phyloP scores from a whole-genome alignment of 2,113 vertebrate species.

The Hemichromis elongatus region DNA sequence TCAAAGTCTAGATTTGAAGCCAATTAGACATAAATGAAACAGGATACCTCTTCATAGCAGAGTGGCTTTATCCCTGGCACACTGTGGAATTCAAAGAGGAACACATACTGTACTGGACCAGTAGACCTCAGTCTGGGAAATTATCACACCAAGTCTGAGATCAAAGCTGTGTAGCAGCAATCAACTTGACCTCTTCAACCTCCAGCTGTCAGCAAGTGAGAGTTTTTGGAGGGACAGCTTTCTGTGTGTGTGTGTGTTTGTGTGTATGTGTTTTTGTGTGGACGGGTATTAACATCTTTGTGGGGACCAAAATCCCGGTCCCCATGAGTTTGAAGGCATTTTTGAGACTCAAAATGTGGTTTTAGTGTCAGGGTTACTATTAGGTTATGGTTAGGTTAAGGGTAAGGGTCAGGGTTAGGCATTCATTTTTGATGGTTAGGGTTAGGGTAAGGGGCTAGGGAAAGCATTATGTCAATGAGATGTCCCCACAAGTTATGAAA shows the following conservation, averaged over 20 bases:
- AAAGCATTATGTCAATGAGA: too few relatives aligned
- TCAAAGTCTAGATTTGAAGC: background rate
- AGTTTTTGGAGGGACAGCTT: background rate
- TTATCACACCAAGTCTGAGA: slow-evolving; percentile 16
- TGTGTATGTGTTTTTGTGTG: background rate
- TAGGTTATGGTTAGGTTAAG: too few relatives aligned
- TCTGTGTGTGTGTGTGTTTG: background rate
- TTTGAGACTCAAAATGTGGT: too few relatives aligned
- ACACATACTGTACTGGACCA: background rate
- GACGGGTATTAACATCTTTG: too few relatives aligned
- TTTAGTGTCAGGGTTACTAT: too few relatives aligned
- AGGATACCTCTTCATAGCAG: background rate
- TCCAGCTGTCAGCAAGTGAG: slow-evolving; percentile 15
- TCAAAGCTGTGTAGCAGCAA: slow-evolving; percentile 31
- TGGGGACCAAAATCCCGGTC: too few relatives aligned
- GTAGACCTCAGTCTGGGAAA: background rate
- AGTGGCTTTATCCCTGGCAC: slow-evolving; percentile 1
- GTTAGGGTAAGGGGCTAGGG: too few relatives aligned
- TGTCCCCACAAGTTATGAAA: too few relatives aligned
- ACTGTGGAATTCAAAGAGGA: background rate
- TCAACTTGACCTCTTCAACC: slow-evolving; percentile 29
- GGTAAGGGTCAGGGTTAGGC: too few relatives aligned
- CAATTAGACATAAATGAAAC: background rate
- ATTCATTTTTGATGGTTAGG: too few relatives aligned
- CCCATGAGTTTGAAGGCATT: too few relatives aligned